Conservation (phyloP, 2,888 invertebrate species). For the Temnothorax rugatulus region DNA sequence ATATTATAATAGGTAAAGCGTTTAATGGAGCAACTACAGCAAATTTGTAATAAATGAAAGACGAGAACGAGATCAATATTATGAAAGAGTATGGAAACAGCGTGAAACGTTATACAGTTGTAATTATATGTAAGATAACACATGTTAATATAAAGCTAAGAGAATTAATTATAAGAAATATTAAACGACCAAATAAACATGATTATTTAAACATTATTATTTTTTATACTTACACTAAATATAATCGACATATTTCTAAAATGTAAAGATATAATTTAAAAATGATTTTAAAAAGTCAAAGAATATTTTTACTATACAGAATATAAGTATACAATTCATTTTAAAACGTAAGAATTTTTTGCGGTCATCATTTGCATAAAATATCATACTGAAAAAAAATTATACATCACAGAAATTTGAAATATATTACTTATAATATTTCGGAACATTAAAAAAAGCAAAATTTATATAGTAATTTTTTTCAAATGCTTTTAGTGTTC, state of each 20-base stretch:
- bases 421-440: neutral
- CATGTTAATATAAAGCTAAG: no score
- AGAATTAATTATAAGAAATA: neutral
- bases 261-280: neutral
- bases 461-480: neutral
- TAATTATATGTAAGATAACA: conserved; percentile 17
- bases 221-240: neutral
- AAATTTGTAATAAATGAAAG: neutral
- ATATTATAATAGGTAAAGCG: neutral
- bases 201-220: neutral
- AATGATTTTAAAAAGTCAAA: neutral
- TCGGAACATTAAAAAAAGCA: neutral
- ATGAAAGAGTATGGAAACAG: neutral
- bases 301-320: neutral
- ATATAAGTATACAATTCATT: neutral
- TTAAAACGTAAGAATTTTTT: neutral
- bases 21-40: neutral
- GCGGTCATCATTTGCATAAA: neutral
- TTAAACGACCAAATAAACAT: neutral
- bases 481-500: neutral
- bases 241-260: neutral
- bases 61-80: conserved; percentile 22
- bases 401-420: neutral
- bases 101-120: neutral
- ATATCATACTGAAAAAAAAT: neutral